A percentile compares a stretch with the other conserved stretches of the same genome.
Conservation (phyloP, 2,113 vertebrate genomes). For the Entelurus aequoreus region DNA sequence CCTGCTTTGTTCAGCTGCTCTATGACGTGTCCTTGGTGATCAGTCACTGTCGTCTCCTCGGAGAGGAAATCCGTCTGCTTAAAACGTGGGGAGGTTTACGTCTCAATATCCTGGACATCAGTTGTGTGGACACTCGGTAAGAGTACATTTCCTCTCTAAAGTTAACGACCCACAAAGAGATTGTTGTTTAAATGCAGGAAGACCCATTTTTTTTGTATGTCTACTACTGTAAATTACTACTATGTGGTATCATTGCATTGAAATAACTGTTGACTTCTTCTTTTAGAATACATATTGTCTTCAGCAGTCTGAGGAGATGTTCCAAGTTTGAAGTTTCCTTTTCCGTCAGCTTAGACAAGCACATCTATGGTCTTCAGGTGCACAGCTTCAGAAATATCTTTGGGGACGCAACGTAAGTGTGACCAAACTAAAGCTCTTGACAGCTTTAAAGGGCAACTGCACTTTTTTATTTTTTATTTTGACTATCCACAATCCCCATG, state of each 20-base stretch:
- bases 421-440: not conserved
- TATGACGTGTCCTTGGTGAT: slow-evolving; percentile 67
- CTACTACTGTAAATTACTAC: too few relatives aligned
- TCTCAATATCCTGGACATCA: slow-evolving; percentile 60
- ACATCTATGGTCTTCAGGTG: slow-evolving; percentile 42
- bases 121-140: slow-evolving; percentile 60
- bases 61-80: slow-evolving; percentile 68
- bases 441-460: too few relatives aligned
- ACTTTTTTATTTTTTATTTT: too few relatives aligned
- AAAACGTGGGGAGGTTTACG: slow-evolving; percentile 61
- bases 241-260: not conserved
- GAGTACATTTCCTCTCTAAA: not conserved
- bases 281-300: slow-evolving; percentile 58
- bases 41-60: slow-evolving; percentile 66
- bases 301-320: slow-evolving; percentile 60
- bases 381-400: slow-evolving; percentile 54
- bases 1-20: slow-evolving; percentile 58
- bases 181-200: too few relatives aligned
- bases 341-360: slow-evolving; percentile 34
- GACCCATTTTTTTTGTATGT: too few relatives aligned
- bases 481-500: too few relatives aligned
- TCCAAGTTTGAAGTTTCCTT: slow-evolving; percentile 68
- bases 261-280: not conserved
- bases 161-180: too few relatives aligned
- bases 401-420: slow-evolving; percentile 61